Conservation (phyloP, 2,113 vertebrate species). For the Platichthys flesus region DNA sequence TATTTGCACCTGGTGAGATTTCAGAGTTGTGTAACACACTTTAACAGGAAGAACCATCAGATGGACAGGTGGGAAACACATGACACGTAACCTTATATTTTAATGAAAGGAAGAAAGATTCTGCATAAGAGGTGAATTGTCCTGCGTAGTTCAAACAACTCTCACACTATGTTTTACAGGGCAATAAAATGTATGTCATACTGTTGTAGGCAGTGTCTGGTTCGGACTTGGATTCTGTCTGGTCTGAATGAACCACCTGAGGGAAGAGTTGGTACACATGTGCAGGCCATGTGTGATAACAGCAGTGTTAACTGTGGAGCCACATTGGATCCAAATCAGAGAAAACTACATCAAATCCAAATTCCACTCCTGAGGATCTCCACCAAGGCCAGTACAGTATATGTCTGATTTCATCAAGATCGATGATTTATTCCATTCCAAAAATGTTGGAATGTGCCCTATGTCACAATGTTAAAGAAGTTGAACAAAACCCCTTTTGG, state of each 20-base stretch:
- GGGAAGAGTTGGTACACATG: slow-evolving; percentile 49
- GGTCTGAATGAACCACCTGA: slow-evolving; percentile 47
- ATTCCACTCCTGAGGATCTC: neutral
- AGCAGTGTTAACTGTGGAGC: neutral
- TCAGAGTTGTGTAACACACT: slow-evolving; percentile 34
- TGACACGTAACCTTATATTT: neutral
- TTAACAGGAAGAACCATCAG: slow-evolving; percentile 24
- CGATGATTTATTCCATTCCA: no score
- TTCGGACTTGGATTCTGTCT: slow-evolving; percentile 13
- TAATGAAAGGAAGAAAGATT: neutral
- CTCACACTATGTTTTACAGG: slow-evolving; percentile 35
- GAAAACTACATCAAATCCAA: neutral
- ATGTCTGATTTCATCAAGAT: no score
- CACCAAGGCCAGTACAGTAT: no score
- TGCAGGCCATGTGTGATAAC: slow-evolving; percentile 59
- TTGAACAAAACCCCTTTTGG: no score
- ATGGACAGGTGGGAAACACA: slow-evolving; percentile 10
- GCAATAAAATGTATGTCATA: slow-evolving; percentile 48
- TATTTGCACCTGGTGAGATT: slow-evolving; percentile 45
- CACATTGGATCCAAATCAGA: slow-evolving; percentile 1
- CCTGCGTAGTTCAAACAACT: slow-evolving; percentile 12
- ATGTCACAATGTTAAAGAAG: no score
- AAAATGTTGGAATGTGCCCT: no score
- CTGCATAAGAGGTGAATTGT: neutral
- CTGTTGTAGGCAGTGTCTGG: slow-evolving; percentile 22